Conservation (phyloP, 2,888 invertebrate genomes). For the Creontiades dilutus region DNA sequence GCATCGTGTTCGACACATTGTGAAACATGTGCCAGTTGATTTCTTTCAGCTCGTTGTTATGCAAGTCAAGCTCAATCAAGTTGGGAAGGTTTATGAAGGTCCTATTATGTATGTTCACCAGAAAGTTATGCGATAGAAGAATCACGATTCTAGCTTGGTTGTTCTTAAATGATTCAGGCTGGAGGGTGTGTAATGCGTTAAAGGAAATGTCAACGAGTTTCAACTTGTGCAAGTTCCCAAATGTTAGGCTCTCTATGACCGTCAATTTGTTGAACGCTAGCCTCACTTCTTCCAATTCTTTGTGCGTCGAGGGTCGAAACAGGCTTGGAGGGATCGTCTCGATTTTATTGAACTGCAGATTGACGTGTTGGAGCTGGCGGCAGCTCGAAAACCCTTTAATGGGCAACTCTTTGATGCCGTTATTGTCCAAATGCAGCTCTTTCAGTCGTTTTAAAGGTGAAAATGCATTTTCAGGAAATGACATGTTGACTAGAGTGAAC, state of each 20-base stretch:
- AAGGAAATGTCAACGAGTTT: conserved; percentile 88
- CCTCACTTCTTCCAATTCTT: conserved; percentile 88
- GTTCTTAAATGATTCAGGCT: conserved; percentile 86
- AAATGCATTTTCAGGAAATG: conserved; percentile 87
- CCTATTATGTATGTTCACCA: conserved; percentile 85
- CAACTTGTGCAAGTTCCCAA: conserved; percentile 85
- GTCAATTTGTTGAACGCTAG: conserved; percentile 90
- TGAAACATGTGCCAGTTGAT: conserved; percentile 85
- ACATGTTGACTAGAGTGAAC: conserved; percentile 87
- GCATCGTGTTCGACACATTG: conserved; percentile 84
- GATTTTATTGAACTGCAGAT: conserved; percentile 91
- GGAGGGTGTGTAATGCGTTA: conserved; percentile 86
- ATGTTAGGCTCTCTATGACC: conserved; percentile 84
- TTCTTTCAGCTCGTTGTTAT: conserved; percentile 86
- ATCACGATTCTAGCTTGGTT: conserved; percentile 89
- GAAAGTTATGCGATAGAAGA: conserved; percentile 89
- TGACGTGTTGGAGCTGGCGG: conserved; percentile 87
- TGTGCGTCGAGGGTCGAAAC: conserved; percentile 85
- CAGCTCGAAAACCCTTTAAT: conserved; percentile 85
- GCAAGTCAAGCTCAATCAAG: conserved; percentile 88
- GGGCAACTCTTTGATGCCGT: conserved; percentile 87
- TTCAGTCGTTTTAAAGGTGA: conserved; percentile 87
- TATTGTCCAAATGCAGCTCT: conserved; percentile 92
- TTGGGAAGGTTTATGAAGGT: conserved; percentile 88
- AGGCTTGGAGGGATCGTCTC: conserved; percentile 85